Base-by-base conservation (phyloP, 2,797 vertebrate species). In the Cirrhinus mrigala region DNA sequence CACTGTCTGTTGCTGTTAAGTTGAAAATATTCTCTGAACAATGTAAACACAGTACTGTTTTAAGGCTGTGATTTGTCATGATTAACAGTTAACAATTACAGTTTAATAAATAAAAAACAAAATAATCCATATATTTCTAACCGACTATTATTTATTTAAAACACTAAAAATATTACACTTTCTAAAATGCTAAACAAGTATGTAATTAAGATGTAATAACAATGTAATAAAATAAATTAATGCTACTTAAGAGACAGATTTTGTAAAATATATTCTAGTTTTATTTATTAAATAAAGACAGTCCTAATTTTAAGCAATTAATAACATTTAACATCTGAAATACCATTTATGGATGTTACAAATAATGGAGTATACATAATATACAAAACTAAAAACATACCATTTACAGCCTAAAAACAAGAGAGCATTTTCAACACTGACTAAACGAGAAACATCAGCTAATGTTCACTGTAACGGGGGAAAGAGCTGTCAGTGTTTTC, bases 381-480 rank as follows among this genome's bases (percentile, higher is more conserved):
- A 15, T 15, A 27, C 3, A 76, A 40, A 56, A 37, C 3, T 8
- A 40, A 44, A 71, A 48, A 15, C 3, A n/a, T 22, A 77, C 44
- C 3, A 44, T 60, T 22, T 18, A 37, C 54, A 60, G 33, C 22
- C 76, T 79, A 56, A 48, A 33, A 29, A 66, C 33, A 66, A 66
- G 68, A 79, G 68, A 75, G 29, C 79, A 85, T 60, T 83, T 87
- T 80, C 60, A 69, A 85, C 83, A 79, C n/a, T 69, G 60, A 84
- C 68, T 20, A 40, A 66, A 74, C 50, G 37, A 84, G 71, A 86
- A 85, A 85, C 82, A 86, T 85, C 71, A 82, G 81, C 81, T 88
- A 83, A 84, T 82, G 87, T 82, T 89, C 84, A 84, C 44, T 82
- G 52, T 4, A 29, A 33, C 70, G 40, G 33, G 50, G 87, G 79